Conservation (phyloP, 2,113 vertebrate species). For the Thalassarche chlororhynchos region DNA sequence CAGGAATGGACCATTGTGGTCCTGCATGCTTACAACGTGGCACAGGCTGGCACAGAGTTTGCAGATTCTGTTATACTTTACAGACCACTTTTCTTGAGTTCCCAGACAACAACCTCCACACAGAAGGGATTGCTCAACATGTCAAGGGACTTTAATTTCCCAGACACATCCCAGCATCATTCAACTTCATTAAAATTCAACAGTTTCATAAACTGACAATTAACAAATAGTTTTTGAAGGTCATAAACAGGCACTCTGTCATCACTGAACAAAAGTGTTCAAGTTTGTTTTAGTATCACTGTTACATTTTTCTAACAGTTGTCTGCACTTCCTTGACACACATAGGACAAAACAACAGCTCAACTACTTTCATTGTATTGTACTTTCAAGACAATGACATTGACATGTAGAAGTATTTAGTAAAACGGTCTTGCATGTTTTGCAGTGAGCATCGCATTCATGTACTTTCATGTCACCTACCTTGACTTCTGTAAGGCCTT, state of each 20-base stretch:
- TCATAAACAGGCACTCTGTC: background rate
- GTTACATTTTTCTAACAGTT: background rate
- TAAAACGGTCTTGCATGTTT: background rate
- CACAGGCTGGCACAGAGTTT: background rate
- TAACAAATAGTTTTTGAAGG: background rate
- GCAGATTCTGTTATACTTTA: background rate
- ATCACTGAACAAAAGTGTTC: background rate
- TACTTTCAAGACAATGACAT: background rate
- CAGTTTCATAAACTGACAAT: background rate
- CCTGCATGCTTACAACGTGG: rapidly evolving
- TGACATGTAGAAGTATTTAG: background rate
- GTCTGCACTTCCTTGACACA: background rate
- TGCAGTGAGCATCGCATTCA: background rate
- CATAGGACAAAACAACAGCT: background rate
- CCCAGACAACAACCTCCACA: background rate
- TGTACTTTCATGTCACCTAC: background rate
- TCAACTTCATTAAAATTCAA: background rate
- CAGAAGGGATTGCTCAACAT: background rate
- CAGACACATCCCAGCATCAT: background rate
- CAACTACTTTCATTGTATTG: background rate
- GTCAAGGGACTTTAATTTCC: background rate
- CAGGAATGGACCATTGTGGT: background rate
- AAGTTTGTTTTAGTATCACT: background rate
- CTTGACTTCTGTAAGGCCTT: background rate
- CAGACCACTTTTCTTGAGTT: background rate